Percentiles rank a stretch among this genome's conserved stretches.
phyloP scores from a whole-genome alignment of 2,113 vertebrate genomes.

The Salvator merianae region DNA sequence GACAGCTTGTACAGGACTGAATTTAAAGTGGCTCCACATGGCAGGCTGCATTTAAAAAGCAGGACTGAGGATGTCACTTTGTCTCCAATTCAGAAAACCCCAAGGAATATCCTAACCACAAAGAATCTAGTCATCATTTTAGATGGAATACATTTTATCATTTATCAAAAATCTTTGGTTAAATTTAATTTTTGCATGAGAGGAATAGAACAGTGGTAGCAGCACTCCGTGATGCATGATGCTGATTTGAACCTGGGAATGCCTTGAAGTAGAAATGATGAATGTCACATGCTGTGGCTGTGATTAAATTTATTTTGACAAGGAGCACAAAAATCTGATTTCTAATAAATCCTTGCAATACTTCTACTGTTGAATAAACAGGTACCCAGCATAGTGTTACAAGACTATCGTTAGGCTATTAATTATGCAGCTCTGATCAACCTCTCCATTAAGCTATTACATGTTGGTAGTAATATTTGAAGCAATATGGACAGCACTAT shows the following conservation, averaged over 20 bases:
- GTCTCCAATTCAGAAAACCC: slow-evolving; percentile 53
- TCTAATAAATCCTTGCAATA: slow-evolving; percentile 79
- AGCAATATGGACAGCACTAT: slow-evolving; percentile 66
- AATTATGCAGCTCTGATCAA: slow-evolving; percentile 78
- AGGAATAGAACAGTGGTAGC: slow-evolving; percentile 71
- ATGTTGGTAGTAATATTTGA: slow-evolving; percentile 72
- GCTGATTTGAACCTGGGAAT: slow-evolving; percentile 75
- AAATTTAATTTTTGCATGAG: slow-evolving; percentile 80
- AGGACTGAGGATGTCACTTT: slow-evolving; percentile 62
- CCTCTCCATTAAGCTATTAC: slow-evolving; percentile 78
- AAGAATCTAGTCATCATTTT: slow-evolving; percentile 77
- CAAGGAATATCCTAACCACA: slow-evolving; percentile 67
- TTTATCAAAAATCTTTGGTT: slow-evolving; percentile 80
- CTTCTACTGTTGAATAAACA: slow-evolving; percentile 81
- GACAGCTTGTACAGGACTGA: background rate
- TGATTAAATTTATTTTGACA: slow-evolving; percentile 86
- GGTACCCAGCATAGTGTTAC: slow-evolving; percentile 74
- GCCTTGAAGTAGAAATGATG: slow-evolving; percentile 83
- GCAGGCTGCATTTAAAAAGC: slow-evolving; percentile 7
- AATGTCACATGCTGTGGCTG: slow-evolving; percentile 77
- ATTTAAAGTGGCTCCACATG: slow-evolving; percentile 6
- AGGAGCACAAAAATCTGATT: slow-evolving; percentile 82
- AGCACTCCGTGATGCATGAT: slow-evolving; percentile 69
- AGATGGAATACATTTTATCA: slow-evolving; percentile 68
- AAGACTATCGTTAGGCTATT: slow-evolving; percentile 75